These are phyloP conservation scores for Neodiprion pinetum DNA, from an alignment of 1,140 invertebrate genomes.

Conservation along the genomic window DNA sequence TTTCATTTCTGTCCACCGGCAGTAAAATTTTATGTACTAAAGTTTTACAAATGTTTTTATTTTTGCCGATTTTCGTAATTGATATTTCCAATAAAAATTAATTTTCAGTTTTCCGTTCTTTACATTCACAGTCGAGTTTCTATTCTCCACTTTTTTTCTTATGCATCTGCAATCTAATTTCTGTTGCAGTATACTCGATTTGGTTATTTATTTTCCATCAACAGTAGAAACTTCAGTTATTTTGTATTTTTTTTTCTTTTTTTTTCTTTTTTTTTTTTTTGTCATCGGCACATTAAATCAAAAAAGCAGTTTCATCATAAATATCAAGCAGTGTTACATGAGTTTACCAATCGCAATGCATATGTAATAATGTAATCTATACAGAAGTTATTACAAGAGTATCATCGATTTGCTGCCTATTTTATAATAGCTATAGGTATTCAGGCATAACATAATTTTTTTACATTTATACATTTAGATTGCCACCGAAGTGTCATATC, in stretches of 20 bases:
- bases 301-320: slow-evolving; percentile 29
- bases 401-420: slow-evolving; percentile 23
- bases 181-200: background rate
- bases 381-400: no score
- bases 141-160: background rate
- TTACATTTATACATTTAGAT: no score
- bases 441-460: background rate
- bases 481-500: no score
- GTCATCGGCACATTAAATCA: slow-evolving; percentile 23
- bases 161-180: background rate
- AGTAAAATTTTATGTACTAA: background rate
- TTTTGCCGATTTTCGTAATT: no score
- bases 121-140: background rate
- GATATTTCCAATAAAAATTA: no score
- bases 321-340: slow-evolving; percentile 59
- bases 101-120: no score
- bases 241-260: background rate
- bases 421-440: background rate
- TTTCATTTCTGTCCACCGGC: background rate
- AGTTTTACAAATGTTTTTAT: no score
- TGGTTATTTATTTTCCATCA: background rate
- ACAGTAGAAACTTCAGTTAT: background rate
- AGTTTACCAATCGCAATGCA: slow-evolving; percentile 41
- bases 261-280: slow-evolving; percentile 21
- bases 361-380: background rate